Base-by-base conservation (phyloP, 1,140 invertebrate genomes). In the Paracyclopina nana region DNA sequence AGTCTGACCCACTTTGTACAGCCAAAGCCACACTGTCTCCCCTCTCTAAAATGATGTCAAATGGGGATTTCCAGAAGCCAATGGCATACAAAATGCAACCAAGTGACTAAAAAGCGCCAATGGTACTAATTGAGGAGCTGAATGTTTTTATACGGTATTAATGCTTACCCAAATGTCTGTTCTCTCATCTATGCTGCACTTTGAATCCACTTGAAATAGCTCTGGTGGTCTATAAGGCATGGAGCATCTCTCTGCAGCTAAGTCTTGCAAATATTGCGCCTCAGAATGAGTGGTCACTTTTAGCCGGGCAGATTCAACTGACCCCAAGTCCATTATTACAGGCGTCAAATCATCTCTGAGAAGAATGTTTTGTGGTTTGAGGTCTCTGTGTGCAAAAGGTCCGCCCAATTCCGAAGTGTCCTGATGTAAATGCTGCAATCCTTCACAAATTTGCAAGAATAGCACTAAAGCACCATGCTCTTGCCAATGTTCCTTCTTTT, bases 161-260 rank as follows among this genome's bases (percentile, higher is more conserved):
- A 40, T 25, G 57, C 55, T 63, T 67, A 86, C 82, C 83, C 83
- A 90, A 58, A 88, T 78, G 67, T 88, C 83, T 28, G 80, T 82
- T 54, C 79, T 65, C 64, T 87, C 81, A 64, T 85, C 82, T 55
- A 90, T 73, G 58, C 74, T 74, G 60, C 76, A 75, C 58, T 79
- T 77, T 52, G 74, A 77, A 65, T 85, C 78, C 29, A 87, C 80
- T 58, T 80, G 79, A 59, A 88, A 88, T 25, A 88, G 65, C 67
- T 90, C 84, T 14, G 84, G 85, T 16, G 84, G 80, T 60, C 80
- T 68, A 59, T 85, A 90, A 9, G 81, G 75, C 76, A 88, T 87
- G 18, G 80, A 82, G 62, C 80, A 84, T 55, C 79, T 69, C 66
- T 87, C 82, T 49, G 78, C 78, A 6, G 82, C 83, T 43, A 75